phyloP scores from a whole-genome alignment of 2,797 vertebrate species.

The Acomys russatus region DNA sequence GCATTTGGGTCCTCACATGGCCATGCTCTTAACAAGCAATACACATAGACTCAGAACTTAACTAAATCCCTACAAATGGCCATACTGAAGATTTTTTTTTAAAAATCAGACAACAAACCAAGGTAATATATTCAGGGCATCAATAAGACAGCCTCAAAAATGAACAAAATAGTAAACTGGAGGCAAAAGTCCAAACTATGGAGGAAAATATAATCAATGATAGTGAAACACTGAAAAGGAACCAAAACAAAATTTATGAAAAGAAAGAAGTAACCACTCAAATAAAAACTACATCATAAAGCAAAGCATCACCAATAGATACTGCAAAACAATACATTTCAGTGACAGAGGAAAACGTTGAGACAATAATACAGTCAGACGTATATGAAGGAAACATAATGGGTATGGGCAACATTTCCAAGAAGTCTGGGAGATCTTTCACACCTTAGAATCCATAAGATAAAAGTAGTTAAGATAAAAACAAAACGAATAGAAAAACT shows the following conservation, averaged over 20 bases:
- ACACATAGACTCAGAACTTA: background rate
- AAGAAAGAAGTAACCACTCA: background rate
- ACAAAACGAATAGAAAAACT: background rate
- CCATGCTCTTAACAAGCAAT: background rate
- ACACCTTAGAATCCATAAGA: background rate
- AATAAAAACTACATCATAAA: background rate
- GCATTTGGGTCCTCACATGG: background rate
- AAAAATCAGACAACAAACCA: background rate
- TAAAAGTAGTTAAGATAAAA: background rate
- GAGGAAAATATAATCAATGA: background rate
- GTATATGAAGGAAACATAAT: background rate
- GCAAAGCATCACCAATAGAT: background rate
- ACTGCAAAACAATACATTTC: background rate
- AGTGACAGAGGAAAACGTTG: background rate
- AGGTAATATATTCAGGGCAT: background rate
- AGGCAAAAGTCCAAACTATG: background rate
- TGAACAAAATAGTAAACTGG: background rate
- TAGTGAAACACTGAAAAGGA: background rate
- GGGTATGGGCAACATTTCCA: background rate
- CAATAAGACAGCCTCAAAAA: background rate
- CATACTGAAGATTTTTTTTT: background rate
- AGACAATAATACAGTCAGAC: background rate
- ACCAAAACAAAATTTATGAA: background rate
- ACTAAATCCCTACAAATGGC: background rate
- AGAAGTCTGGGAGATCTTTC: background rate